phyloP scores from a whole-genome alignment of 2,888 invertebrate species.

The Drosophila prolongata region DNA sequence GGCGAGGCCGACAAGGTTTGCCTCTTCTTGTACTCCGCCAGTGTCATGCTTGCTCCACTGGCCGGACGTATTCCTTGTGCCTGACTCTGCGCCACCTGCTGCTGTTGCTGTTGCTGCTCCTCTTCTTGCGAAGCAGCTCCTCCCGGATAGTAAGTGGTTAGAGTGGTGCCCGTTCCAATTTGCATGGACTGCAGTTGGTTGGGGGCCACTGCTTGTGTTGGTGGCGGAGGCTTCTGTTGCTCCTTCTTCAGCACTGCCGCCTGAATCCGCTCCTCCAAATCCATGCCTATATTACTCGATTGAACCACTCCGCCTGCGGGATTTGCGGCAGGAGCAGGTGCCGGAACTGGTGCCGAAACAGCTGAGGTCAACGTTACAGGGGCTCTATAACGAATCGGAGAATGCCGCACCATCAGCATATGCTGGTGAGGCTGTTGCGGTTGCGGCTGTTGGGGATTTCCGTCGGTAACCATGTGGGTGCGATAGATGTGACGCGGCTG shows the following conservation, averaged over 20 bases:
- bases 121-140: slow-evolving; percentile 67
- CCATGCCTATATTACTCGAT: slow-evolving; percentile 60
- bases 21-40: slow-evolving; percentile 82
- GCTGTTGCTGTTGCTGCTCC: slow-evolving; percentile 63
- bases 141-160: slow-evolving; percentile 76
- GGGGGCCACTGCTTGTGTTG: slow-evolving; percentile 20
- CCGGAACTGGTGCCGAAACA: slow-evolving; percentile 33
- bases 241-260: slow-evolving; percentile 83
- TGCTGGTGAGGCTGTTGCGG: slow-evolving; percentile 56
- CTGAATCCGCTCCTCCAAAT: slow-evolving; percentile 83
- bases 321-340: slow-evolving; percentile 22
- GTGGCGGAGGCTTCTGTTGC: slow-evolving; percentile 68
- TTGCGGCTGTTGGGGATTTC: slow-evolving; percentile 30
- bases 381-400: slow-evolving; percentile 55
- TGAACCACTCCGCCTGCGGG: slow-evolving; percentile 15
- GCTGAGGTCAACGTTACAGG: slow-evolving; percentile 43
- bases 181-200: slow-evolving; percentile 42
- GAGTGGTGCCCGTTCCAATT: slow-evolving; percentile 67
- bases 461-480: slow-evolving; percentile 59
- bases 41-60: slow-evolving; percentile 80
- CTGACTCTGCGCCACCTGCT: slow-evolving; percentile 32
- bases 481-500: slow-evolving; percentile 64
- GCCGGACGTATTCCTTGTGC: slow-evolving; percentile 64
- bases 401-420: slow-evolving; percentile 62
- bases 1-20: slow-evolving; percentile 56